These are phyloP conservation scores for Temnothorax unifasciatus DNA, from an alignment of 2,888 invertebrate species.

Conservation along the genomic window DNA sequence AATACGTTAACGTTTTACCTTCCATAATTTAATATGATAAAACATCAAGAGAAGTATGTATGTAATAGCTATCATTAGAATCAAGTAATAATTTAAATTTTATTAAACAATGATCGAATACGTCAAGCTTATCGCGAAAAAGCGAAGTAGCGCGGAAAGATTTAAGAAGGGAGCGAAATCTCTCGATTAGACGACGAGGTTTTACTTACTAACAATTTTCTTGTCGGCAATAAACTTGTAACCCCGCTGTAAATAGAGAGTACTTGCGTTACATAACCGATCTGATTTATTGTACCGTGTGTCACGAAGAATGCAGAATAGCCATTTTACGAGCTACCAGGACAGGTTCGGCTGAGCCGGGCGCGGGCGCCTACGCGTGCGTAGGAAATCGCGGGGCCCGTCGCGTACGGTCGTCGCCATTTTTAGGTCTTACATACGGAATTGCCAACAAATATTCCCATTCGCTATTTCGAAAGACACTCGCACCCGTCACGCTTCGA, in stretches of 20 bases:
- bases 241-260: background rate
- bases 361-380: conserved; percentile 37
- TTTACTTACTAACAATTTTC: background rate
- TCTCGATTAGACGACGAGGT: background rate
- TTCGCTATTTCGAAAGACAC: conserved; percentile 74
- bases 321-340: conserved; percentile 33
- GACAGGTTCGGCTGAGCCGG: conserved; percentile 28
- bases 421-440: conserved; percentile 62
- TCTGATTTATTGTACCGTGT: conserved; percentile 20
- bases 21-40: background rate
- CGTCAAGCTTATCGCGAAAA: background rate
- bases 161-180: background rate
- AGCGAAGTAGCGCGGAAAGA: background rate
- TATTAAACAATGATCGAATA: background rate
- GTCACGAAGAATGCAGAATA: conserved; percentile 31
- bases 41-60: background rate
- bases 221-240: background rate
- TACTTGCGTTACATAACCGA: conserved; percentile 8
- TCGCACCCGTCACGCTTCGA: conserved; percentile 72
- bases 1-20: background rate
- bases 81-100: background rate
- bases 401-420: conserved; percentile 47
- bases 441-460: conserved; percentile 61
- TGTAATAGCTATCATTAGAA: background rate
- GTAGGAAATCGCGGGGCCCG: conserved; percentile 22